A percentile compares a stretch with the other conserved stretches of the same genome.
phyloP scores from a whole-genome alignment of 2,888 invertebrate genomes.

The Leuctra nigra region DNA sequence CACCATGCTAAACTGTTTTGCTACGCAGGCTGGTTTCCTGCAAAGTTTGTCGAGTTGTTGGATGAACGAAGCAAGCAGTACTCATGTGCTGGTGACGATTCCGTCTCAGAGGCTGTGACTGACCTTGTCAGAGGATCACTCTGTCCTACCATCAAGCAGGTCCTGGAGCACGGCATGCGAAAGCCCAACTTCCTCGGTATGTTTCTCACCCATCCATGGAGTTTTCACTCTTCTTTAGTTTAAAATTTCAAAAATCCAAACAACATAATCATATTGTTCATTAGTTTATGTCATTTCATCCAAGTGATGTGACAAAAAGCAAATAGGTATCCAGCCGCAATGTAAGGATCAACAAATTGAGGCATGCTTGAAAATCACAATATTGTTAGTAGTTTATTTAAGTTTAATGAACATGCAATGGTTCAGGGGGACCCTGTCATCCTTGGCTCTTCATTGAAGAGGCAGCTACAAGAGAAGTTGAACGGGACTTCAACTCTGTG shows the following conservation, averaged over 20 bases:
- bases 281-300: too few relatives aligned
- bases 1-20: too few relatives aligned
- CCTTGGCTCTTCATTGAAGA: slow-evolving; percentile 99
- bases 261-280: too few relatives aligned
- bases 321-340: too few relatives aligned
- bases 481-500: slow-evolving; percentile 96
- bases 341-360: too few relatives aligned
- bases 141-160: slow-evolving; percentile 88
- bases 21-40: slow-evolving; percentile 85
- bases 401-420: too few relatives aligned
- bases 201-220: too few relatives aligned
- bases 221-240: too few relatives aligned
- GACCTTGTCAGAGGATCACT: slow-evolving; percentile 92
- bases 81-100: slow-evolving; percentile 92
- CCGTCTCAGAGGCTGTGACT: slow-evolving; percentile 92
- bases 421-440: slow-evolving; percentile 81
- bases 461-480: slow-evolving; percentile 92
- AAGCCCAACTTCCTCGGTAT: slow-evolving; percentile 72
- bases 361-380: too few relatives aligned
- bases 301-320: too few relatives aligned
- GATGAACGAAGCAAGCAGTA: slow-evolving; percentile 93
- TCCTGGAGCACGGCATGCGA: slow-evolving; percentile 92
- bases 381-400: too few relatives aligned
- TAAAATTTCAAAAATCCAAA: too few relatives aligned
- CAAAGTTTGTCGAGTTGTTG: slow-evolving; percentile 90